A percentile compares a stretch with the other conserved stretches of the same genome.
phyloP scores from a whole-genome alignment of 2,888 invertebrate genomes.

The Hirudinaria manillensis region DNA sequence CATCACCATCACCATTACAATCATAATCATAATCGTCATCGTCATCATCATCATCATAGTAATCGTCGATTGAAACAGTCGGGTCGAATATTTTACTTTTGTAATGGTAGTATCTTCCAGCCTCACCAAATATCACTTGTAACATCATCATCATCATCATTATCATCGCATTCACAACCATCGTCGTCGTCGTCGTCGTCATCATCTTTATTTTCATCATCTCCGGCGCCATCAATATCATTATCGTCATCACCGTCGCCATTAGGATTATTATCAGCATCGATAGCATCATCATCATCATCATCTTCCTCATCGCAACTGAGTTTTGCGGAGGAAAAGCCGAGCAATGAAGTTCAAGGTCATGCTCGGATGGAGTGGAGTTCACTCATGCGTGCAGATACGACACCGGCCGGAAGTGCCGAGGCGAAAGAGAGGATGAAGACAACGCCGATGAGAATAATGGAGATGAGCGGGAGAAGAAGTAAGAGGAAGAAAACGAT shows the following conservation, averaged over 20 bases:
- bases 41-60: background rate
- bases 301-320: background rate
- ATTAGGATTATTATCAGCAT: background rate
- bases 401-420: too few relatives aligned
- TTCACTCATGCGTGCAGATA: too few relatives aligned
- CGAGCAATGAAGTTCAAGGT: background rate
- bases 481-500: background rate
- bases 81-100: background rate
- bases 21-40: background rate
- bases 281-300: background rate
- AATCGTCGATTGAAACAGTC: background rate
- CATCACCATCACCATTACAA: background rate
- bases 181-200: too few relatives aligned
- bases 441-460: background rate
- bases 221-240: background rate
- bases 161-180: too few relatives aligned
- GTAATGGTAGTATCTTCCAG: too few relatives aligned
- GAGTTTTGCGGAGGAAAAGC: background rate
- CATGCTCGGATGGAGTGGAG: background rate
- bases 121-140: too few relatives aligned
- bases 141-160: too few relatives aligned
- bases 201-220: background rate
- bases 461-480: background rate
- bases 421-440: background rate
- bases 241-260: background rate